Base-by-base conservation (phyloP, 2,113 vertebrate genomes). In the Columba livia region DNA sequence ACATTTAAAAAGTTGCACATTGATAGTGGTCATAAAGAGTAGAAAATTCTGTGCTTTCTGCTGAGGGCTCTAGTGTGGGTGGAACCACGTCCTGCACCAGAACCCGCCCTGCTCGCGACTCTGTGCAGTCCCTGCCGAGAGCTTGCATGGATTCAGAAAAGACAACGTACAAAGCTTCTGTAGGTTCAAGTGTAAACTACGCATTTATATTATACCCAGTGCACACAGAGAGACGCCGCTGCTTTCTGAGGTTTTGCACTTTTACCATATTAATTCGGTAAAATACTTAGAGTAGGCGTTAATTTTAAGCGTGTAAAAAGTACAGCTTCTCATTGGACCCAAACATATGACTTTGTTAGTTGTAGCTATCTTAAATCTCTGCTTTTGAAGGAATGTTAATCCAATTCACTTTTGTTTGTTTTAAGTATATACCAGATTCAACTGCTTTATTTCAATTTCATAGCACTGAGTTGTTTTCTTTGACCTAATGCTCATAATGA, bases 391-490 rank as follows among this genome's bases (percentile, higher is more conserved):
- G 47, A 78, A 61, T 12, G 3, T 12, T 8, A 67, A 61, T 75
- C 61, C 72, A 60, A 78, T 48, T 79, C 6, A 8, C 15, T 34
- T 51, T 21, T 47, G 54, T 25, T 26, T 36, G 65, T 66, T n/a
- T 24, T 5, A 87, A 26, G 24, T 78, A 48, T 82, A 54, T 73
- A 26, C 44, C 82, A 66, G 79, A 71, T 79, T 64, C 25, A 66
- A 56, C 25, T 69, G 26, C 23, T 89, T 75, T 75, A 72, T 89
- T 60, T 80, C 34, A 42, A 74, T 57, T 85, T 78, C 36, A 67
- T 88, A 86, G 93, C 93, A 86, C 88, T 95, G 90, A 93, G 56
- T 73, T 58, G 38, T 40, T 26, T 38, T 75, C 65, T 78, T 75
- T 85, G 26, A 80, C 42, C 84, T 94, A 73, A 67, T 93, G 89